Percentiles rank a stretch among this genome's conserved stretches.
phyloP scores from a whole-genome alignment of 2,888 invertebrate genomes.

The Lochmaea capreae region DNA sequence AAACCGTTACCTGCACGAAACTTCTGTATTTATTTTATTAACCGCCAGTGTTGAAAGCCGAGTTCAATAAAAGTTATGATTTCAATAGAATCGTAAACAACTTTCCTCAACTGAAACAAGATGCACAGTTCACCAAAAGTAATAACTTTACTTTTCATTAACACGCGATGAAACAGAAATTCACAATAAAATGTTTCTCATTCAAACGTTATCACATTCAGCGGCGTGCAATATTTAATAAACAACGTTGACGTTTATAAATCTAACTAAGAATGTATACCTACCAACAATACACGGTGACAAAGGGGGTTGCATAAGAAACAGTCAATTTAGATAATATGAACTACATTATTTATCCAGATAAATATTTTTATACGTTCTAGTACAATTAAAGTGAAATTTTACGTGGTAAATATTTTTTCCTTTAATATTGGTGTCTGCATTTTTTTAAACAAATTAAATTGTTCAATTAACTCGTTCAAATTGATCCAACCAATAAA shows the following conservation, averaged over 20 bases:
- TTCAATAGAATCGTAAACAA: slow-evolving; percentile 36
- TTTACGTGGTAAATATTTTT: no score
- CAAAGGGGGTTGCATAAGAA: no score
- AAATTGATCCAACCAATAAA: not conserved
- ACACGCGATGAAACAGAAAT: slow-evolving; percentile 24
- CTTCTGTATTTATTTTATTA: slow-evolving; percentile 31
- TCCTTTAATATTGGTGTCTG: no score
- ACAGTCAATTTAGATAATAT: no score
- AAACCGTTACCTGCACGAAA: slow-evolving; percentile 33
- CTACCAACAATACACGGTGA: no score
- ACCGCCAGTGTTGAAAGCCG: slow-evolving; percentile 20
- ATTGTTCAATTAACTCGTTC: no score
- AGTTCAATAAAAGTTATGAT: slow-evolving; percentile 32
- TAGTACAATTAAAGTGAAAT: no score
- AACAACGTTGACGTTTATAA: no score
- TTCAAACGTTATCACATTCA: not conserved
- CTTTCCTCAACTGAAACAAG: slow-evolving; percentile 26
- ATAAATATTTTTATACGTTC: no score
- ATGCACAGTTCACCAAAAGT: slow-evolving; percentile 22
- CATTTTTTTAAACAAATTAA: no score
- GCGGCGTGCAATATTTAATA: not conserved
- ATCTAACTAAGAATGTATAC: no score
- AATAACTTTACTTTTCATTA: slow-evolving; percentile 23
- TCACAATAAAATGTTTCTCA: not conserved
- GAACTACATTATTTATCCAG: no score